phyloP scores from a whole-genome alignment of 2,113 vertebrate species.

The Hepsetus odoe region DNA sequence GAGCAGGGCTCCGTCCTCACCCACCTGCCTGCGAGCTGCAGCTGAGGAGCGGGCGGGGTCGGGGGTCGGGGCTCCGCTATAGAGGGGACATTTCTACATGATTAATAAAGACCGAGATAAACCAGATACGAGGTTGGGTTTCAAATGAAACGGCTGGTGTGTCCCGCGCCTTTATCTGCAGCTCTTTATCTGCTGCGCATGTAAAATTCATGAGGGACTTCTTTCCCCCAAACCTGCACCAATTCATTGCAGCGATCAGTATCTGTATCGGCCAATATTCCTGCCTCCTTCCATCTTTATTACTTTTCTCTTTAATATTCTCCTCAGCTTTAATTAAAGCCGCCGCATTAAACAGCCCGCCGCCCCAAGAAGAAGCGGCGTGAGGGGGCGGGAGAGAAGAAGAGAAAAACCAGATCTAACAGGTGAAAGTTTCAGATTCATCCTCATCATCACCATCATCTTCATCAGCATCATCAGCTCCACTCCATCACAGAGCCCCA shows the following conservation, averaged over 20 bases:
- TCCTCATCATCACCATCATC: no score
- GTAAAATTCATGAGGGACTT: conserved; percentile 52
- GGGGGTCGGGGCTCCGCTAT: not conserved
- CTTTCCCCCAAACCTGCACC: conserved; percentile 29
- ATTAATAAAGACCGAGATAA: conserved; percentile 53
- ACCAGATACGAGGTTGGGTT: conserved; percentile 15
- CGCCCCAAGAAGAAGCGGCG: not conserved
- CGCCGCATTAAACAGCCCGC: not conserved
- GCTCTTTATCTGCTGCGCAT: conserved; percentile 27
- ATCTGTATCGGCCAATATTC: conserved; percentile 45
- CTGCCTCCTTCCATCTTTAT: conserved; percentile 42
- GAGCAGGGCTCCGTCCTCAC: no score
- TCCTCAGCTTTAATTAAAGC: conserved; percentile 41
- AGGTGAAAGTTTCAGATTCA: no score
- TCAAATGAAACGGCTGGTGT: conserved; percentile 44
- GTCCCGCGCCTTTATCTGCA: conserved; percentile 32
- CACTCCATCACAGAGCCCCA: no score
- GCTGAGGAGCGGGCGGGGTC: not conserved
- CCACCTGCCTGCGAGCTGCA: conserved; percentile 33
- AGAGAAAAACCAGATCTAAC: not conserved
- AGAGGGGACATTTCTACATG: conserved; percentile 37
- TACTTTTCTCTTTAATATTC: conserved; percentile 46
- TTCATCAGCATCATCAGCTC: no score
- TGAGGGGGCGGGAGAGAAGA: not conserved
- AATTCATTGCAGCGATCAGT: conserved; percentile 51